Base-by-base conservation (phyloP, 2,888 invertebrate genomes). In the Spodoptera picta region DNA sequence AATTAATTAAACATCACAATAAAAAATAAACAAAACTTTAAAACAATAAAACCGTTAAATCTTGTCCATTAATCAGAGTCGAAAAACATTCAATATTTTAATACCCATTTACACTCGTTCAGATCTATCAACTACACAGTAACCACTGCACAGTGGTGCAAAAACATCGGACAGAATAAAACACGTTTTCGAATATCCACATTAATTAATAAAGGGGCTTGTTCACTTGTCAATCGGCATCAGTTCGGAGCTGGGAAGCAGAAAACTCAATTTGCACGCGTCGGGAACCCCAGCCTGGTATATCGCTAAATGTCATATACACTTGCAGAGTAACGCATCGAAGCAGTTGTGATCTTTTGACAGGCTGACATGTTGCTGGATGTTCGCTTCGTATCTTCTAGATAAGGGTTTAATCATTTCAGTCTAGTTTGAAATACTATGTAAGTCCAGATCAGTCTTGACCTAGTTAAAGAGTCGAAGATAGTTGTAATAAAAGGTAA, bases 211-310 rank as follows among this genome's bases (percentile, higher is more conserved):
- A 73, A 71, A 80, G 60, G 72, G 62, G 64, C 67, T 78, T 75
- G 86, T 87, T 87, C 85, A 82, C 83, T 85, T 88, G 89, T 88
- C 90, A 87, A 83, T 87, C 79, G 83, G 81, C 83, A 86, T 86
- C 85, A 84, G 79, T 83, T 81, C 70, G 79, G 74, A 84, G 87
- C 86, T 83, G 82, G 83, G 78, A 75, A 84, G 85, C 87, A 85
- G 88, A 87, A 89, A 89, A 91, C 87, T 90, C 90, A 88, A 92
- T 93, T 92, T 89, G 83, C 86, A 82, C 87, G 88, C 89, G 77
- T 83, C 86, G 74, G 85, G 88, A 85, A 83, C 57, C 75, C 65
- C 80, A 75, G 80, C 76, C 65, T 79, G 77, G 82, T 68, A 78
- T 85, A 87, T 88, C 84, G 85, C 83, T 84, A 83, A 80, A 83